A percentile compares a stretch with the other conserved stretches of the same genome.
Conservation (phyloP, 2,113 vertebrate species). For the Chaenogobius annularis region DNA sequence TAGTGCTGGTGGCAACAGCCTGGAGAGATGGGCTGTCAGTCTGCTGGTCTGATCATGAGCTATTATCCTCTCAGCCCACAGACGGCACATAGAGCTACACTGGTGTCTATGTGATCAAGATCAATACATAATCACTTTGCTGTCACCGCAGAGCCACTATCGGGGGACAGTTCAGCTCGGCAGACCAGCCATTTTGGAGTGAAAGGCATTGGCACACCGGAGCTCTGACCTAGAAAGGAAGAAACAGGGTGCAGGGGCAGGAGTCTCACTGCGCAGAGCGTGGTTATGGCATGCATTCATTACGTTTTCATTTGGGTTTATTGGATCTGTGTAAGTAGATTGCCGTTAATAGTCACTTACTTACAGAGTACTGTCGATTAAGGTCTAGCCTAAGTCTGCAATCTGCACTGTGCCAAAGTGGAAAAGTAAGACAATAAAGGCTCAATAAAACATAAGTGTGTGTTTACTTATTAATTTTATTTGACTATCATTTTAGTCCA, state of each 20-base stretch:
- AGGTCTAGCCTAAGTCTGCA: background rate
- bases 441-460: background rate
- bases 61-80: slow-evolving; percentile 64
- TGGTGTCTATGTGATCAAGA: slow-evolving; percentile 67
- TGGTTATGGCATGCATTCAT: slow-evolving; percentile 26
- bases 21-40: slow-evolving; percentile 58
- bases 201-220: slow-evolving; percentile 41
- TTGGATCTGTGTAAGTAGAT: slow-evolving; percentile 19
- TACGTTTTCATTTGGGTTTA: slow-evolving; percentile 31
- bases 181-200: slow-evolving; percentile 54
- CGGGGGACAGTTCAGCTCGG: slow-evolving; percentile 42
- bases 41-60: slow-evolving; percentile 66
- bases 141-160: slow-evolving; percentile 58
- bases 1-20: slow-evolving; percentile 53
- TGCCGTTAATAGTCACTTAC: slow-evolving; percentile 25
- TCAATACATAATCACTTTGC: slow-evolving; percentile 75
- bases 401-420: background rate
- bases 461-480: background rate
- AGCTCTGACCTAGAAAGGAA: slow-evolving; percentile 68
- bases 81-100: slow-evolving; percentile 56
- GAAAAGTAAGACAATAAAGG: background rate
- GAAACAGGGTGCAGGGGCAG: background rate
- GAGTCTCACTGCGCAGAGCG: slow-evolving; percentile 40
- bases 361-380: slow-evolving; percentile 3
- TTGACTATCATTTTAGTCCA: background rate